phyloP scores from a whole-genome alignment of 2,888 invertebrate species.

The Encarsia formosa region DNA sequence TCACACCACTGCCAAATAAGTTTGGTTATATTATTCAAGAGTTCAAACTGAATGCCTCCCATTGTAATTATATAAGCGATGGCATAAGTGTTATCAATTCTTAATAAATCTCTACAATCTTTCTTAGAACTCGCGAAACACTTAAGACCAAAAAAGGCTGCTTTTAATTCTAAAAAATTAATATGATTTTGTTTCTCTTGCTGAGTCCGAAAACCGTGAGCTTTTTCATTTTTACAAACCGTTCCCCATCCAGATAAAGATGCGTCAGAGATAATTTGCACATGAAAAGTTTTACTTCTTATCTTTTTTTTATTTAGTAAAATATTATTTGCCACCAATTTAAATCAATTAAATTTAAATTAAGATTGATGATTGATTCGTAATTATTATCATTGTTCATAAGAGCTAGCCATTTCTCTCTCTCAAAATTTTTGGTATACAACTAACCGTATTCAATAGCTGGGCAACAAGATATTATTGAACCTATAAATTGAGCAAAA shows the following conservation, averaged over 20 bases:
- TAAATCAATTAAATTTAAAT: not conserved
- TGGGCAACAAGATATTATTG: no score
- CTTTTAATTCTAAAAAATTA: no score
- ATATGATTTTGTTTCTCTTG: not conserved
- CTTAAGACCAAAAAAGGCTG: conserved; percentile 19
- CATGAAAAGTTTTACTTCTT: conserved; percentile 2
- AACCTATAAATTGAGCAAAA: no score
- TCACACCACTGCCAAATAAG: no score
- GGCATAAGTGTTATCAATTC: no score
- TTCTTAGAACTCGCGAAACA: not conserved
- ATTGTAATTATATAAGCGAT: no score
- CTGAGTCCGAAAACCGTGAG: conserved; percentile 15
- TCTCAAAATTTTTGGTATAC: no score
- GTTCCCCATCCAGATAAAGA: conserved; percentile 24
- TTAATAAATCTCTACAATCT: no score
- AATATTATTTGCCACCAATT: conserved; percentile 19
- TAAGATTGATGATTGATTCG: not conserved
- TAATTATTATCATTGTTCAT: conserved; percentile 7
- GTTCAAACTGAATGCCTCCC: no score
- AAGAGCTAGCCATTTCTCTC: conserved; percentile 10
- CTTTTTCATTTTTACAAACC: conserved; percentile 7
- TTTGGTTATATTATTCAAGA: no score
- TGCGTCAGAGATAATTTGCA: conserved; percentile 27
- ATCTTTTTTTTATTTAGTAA: conserved; percentile 2
- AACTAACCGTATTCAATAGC: conserved; percentile 27